Base-by-base conservation (phyloP, 2,888 invertebrate genomes). In the Carabus problematicus region DNA sequence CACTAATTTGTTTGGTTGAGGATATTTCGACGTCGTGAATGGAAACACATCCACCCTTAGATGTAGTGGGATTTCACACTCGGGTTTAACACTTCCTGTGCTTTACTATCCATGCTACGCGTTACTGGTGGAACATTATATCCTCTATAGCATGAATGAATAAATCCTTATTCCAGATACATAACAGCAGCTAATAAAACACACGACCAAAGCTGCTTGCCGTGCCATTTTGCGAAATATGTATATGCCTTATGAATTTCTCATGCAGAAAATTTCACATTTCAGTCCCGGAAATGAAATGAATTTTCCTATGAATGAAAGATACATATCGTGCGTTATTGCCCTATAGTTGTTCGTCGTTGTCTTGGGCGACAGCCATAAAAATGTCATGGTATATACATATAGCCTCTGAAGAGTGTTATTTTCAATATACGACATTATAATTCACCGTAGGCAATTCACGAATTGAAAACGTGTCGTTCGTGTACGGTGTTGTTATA, bases 231-330 rank as follows among this genome's bases (percentile, higher is more conserved):
- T 8, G 59, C 12, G 14, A 42, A 19, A 42, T 42, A 14, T 19
- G 11, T 43, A 29, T 68, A 60, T 62, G 43, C 43, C 47, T 69
- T 69, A 69, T 62, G 69, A 69, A 69, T 69, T 62, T 43, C 69
- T 69, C 45, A 61, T 69, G 69, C 69, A 62, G 69, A 69, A 69
- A 54, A 69, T 69, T 69, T 69, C 62, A 41, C 56, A 59, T 66
- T 66, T 66, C 49, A 64, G 12, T 64, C 45, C 16, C 14, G 55
- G 56, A 56, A 64, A 64, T 64, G 68, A 56, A 69, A 69, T 69
- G 56, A 69, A 69, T 62, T 69, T 67, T 69, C n/a, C 62, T 29
- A 45, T 69, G 62, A 61, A 45, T 69, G 56, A 61, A 62, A 56
- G 61, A 62, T 55, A 62, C 47, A 45, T 14, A 69, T 39, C 45